These are phyloP conservation scores for Atherinomorus stipes DNA, from an alignment of 2,113 vertebrate genomes.

Conservation along the genomic window DNA sequence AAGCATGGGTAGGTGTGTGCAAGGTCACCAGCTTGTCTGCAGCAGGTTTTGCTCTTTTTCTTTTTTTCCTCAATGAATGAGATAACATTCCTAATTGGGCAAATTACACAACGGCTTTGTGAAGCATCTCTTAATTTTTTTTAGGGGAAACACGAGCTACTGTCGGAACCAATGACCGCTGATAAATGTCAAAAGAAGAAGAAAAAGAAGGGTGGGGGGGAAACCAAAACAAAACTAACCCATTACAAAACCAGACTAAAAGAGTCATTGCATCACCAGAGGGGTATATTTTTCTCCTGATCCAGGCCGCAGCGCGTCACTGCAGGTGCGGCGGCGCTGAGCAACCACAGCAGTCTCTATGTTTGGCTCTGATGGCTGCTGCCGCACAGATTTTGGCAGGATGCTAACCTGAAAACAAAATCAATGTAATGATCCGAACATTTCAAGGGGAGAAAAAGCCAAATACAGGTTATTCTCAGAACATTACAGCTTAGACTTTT, in stretches of 20 bases:
- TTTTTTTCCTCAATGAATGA: conserved; percentile 8
- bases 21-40: conserved; percentile 79
- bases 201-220: too few species aligned
- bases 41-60: conserved; percentile 5
- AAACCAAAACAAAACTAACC: background rate
- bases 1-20: conserved; percentile 82
- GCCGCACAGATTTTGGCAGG: conserved; percentile 19
- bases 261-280: conserved; percentile 49
- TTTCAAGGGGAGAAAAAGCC: background rate
- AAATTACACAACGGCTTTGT: background rate
- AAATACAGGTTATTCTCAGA: background rate
- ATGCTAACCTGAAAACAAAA: background rate
- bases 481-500: too few species aligned
- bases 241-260: conserved; percentile 10
- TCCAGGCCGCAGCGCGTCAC: conserved; percentile 68
- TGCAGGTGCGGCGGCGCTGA: conserved; percentile 68
- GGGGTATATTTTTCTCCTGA: conserved; percentile 7
- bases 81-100: background rate
- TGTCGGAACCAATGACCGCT: background rate
- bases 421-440: background rate
- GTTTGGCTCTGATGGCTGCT: conserved; percentile 11
- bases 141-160: background rate
- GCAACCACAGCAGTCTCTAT: conserved; percentile 34
- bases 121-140: background rate
- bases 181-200: background rate